phyloP scores from a whole-genome alignment of 2,797 vertebrate genomes.

The Lateolabrax maculatus region DNA sequence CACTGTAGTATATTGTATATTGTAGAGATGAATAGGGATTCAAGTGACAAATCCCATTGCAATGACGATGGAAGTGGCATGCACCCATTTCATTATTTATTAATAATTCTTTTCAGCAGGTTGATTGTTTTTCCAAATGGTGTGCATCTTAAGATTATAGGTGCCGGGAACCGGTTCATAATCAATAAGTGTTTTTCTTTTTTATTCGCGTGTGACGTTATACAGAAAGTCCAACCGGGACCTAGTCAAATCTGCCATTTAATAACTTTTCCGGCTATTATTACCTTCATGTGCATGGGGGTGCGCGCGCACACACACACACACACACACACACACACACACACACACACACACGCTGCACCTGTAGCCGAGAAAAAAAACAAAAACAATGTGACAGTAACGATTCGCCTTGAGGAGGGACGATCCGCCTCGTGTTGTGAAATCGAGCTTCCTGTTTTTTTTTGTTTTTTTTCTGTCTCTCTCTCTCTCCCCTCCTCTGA shows the following conservation, averaged over 20 bases:
- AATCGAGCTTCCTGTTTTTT: neutral
- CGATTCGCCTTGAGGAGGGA: neutral
- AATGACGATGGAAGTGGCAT: neutral
- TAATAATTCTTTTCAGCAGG: too few relatives aligned
- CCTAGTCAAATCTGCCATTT: neutral
- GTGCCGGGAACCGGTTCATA: neutral
- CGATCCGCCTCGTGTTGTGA: neutral
- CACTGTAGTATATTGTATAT: neutral
- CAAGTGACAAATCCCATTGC: neutral
- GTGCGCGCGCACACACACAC: neutral
- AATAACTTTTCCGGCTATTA: neutral
- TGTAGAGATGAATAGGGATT: too few relatives aligned
- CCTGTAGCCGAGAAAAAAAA: conserved; percentile 48
- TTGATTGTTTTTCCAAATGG: neutral
- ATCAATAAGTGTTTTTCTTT: neutral
- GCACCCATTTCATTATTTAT: neutral
- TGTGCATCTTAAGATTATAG: fast-evolving
- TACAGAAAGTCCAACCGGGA: neutral
- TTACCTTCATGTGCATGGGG: neutral
- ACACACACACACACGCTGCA: conserved; percentile 37
- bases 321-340: too few relatives aligned
- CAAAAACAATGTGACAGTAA: neutral
- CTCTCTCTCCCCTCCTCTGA: neutral
- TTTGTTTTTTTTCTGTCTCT: too few relatives aligned
- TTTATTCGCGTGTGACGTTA: neutral